phyloP scores from a whole-genome alignment of 2,797 vertebrate species.

The Vespertilio murinus region DNA sequence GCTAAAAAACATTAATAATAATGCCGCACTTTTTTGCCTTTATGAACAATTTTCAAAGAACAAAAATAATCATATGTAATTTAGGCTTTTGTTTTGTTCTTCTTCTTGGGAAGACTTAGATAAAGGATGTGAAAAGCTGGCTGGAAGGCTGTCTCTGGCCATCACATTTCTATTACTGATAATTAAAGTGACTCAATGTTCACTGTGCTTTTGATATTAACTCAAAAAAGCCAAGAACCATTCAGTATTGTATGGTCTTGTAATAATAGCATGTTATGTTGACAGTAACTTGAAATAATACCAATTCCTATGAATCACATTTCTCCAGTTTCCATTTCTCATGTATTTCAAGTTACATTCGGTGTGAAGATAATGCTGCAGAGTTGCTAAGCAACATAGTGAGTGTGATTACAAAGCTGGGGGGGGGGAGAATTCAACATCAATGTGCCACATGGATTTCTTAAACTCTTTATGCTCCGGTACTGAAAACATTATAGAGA shows the following conservation, averaged over 20 bases:
- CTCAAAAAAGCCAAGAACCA: constrained; percentile 42
- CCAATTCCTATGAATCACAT: neutral
- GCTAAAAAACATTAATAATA: constrained; percentile 23
- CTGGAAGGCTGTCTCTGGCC: constrained; percentile 25
- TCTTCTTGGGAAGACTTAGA: constrained; percentile 43
- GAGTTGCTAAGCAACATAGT: constrained; percentile 82
- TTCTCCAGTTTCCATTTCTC: constrained; percentile 78
- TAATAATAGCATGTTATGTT: neutral
- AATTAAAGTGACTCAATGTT: constrained; percentile 15
- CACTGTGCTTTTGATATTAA: constrained; percentile 38
- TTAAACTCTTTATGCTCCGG: constrained; percentile 14
- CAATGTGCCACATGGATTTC: neutral
- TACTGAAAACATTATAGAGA: constrained; percentile 27
- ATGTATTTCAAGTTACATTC: constrained; percentile 58
- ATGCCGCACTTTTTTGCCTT: constrained; percentile 7
- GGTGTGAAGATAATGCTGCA: constrained; percentile 77
- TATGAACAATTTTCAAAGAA: constrained; percentile 54
- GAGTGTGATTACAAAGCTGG: constrained; percentile 67
- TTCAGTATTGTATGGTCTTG: neutral
- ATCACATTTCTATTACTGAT: constrained; percentile 36
- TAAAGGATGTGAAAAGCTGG: constrained; percentile 10
- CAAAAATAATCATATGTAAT: neutral
- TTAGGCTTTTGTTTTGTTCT: constrained; percentile 42
- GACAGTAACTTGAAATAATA: constrained; percentile 53
- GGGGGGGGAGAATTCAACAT: constrained; percentile 23